phyloP scores from a whole-genome alignment of 2,797 vertebrate species.

The Lindbergichthys nudifrons region DNA sequence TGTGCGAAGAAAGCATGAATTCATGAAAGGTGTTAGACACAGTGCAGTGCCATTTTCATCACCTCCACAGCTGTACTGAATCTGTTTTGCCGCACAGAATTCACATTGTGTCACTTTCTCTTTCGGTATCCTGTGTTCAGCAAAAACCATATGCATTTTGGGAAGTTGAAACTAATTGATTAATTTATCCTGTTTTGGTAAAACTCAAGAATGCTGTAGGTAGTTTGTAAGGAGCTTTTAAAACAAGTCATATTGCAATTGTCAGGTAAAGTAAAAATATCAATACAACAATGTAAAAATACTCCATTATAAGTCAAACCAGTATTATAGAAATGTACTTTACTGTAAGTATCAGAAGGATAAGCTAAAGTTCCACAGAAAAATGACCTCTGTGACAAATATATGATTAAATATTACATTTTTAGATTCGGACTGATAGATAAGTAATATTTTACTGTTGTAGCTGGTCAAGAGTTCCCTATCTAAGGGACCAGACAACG shows the following conservation, averaged over 20 bases:
- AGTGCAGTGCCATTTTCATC: conserved; percentile 22
- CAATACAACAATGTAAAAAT: background rate
- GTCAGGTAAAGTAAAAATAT: background rate
- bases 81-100: conserved; percentile 27
- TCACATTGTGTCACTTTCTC: background rate
- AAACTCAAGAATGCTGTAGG: background rate
- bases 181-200: conserved; percentile 1
- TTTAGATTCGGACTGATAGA: background rate
- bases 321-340: background rate
- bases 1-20: conserved; percentile 24
- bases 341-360: background rate
- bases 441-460: background rate
- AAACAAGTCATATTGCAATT: background rate
- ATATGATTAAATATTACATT: background rate
- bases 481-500: too few relatives aligned
- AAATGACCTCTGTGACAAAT: background rate
- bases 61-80: conserved; percentile 39
- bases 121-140: background rate
- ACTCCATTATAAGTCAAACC: background rate
- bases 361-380: background rate
- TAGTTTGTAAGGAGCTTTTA: background rate
- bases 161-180: background rate
- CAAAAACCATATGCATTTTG: background rate
- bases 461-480: background rate
- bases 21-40: conserved; percentile 19